A percentile compares a stretch with the other conserved stretches of the same genome.
These are phyloP conservation scores for Leguminivora glycinivorella DNA, from an alignment of 1,140 invertebrate genomes.

Conservation along the genomic window DNA sequence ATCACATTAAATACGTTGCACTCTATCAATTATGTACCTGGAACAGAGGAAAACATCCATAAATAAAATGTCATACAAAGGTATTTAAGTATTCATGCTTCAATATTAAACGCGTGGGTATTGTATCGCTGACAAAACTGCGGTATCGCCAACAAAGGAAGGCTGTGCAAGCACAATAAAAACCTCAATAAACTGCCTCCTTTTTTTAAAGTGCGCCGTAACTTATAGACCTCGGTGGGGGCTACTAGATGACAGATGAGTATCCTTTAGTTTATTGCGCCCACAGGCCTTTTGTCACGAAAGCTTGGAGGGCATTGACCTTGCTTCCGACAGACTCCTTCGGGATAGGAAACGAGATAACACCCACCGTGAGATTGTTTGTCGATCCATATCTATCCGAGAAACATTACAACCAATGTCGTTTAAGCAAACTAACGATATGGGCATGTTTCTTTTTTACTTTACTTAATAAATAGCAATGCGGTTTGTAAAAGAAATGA, in stretches of 20 bases:
- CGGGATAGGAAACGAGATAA: constrained; percentile 53
- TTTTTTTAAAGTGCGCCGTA: constrained; percentile 60
- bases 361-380: constrained; percentile 54
- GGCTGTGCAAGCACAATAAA: constrained; percentile 53
- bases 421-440: constrained; percentile 37
- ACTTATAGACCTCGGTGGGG: constrained; percentile 59
- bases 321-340: constrained; percentile 52
- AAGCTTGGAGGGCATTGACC: constrained; percentile 61
- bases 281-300: constrained; percentile 52
- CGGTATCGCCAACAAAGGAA: constrained; percentile 56
- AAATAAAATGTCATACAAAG: constrained; percentile 36
- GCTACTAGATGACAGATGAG: constrained; percentile 68
- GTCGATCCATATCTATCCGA: constrained; percentile 50
- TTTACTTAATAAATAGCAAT: neutral
- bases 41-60: constrained; percentile 53
- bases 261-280: constrained; percentile 63
- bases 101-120: neutral
- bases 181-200: constrained; percentile 59
- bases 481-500: neutral
- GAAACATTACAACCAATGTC: constrained; percentile 45
- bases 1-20: constrained; percentile 4
- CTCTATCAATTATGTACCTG: constrained; percentile 52
- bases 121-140: constrained; percentile 49
- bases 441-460: neutral
- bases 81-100: constrained; percentile 37